These are phyloP conservation scores for Nyctibius bracteatus DNA, from an alignment of 2,113 vertebrate species.

Conservation along the genomic window DNA sequence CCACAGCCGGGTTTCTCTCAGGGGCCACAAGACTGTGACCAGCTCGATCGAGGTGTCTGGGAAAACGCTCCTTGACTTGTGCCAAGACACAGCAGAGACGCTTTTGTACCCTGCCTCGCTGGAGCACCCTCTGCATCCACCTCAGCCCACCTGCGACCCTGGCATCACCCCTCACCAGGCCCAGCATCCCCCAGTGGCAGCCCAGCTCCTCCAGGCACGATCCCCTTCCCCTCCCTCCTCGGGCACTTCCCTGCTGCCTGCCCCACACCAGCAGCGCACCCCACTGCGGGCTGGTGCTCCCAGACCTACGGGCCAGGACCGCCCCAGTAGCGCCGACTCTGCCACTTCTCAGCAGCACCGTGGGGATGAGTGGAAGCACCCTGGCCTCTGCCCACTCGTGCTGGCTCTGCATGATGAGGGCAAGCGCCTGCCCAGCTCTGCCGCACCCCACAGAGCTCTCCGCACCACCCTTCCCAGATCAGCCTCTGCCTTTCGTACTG, in stretches of 20 bases:
- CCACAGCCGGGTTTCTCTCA: rapidly evolving
- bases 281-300: neutral
- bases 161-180: no score
- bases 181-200: neutral
- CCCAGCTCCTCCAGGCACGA: neutral
- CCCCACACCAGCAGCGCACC: no score
- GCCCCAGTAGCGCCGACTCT: no score
- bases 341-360: no score
- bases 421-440: neutral
- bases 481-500: neutral
- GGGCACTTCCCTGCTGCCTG: rapidly evolving
- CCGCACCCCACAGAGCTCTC: neutral
- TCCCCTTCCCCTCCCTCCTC: neutral
- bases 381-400: no score
- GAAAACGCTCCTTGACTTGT: rapidly evolving
- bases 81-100: no score
- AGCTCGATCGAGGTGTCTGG: rapidly evolving
- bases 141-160: neutral
- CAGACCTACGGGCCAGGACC: rapidly evolving
- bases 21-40: no score
- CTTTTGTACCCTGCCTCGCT: no score
- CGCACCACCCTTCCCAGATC: neutral
- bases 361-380: rapidly evolving
- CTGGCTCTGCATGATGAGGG: rapidly evolving
- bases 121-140: neutral